Evolutionary conservation across 2,888 invertebrate species (phyloP).

Genomic region (Agrenia bidenticulata): DNA sequence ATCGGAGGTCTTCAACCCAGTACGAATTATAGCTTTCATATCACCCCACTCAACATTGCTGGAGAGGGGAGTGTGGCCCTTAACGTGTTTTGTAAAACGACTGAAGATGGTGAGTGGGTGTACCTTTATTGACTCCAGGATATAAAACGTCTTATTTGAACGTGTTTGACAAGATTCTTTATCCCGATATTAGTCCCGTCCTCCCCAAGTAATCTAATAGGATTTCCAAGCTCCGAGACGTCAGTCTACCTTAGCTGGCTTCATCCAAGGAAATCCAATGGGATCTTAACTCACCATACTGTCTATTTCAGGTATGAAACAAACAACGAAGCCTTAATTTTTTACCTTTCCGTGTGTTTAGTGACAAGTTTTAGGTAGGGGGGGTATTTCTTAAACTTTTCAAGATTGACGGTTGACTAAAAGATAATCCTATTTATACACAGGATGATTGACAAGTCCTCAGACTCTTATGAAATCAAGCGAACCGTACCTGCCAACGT

Average conservation of each 20-base stretch:
- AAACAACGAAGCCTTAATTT: no score
- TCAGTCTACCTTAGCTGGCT: conserved; percentile 50
- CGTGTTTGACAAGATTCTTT: neutral
- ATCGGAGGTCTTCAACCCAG: conserved; percentile 45
- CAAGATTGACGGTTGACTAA: no score
- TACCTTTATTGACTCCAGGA: neutral
- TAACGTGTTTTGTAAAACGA: conserved; percentile 49
- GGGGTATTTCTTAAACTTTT: no score
- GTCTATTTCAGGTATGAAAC: conserved; percentile 51
- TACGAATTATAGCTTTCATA: conserved; percentile 51
- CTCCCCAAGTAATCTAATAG: conserved; percentile 48
- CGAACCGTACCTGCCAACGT: conserved; percentile 43
- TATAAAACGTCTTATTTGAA: conserved; percentile 9
- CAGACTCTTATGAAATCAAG: conserved; percentile 50
- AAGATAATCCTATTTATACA: neutral
- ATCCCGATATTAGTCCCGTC: conserved; percentile 50
- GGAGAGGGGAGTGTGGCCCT: conserved; percentile 48
- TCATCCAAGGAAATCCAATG: conserved; percentile 44
- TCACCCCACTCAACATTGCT: conserved; percentile 44
- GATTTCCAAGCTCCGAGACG: conserved; percentile 46
- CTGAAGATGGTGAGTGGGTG: conserved; percentile 45
- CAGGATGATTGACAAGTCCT: conserved; percentile 47
- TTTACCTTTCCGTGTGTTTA: no score
- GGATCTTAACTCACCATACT: conserved; percentile 47
- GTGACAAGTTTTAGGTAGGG: no score